Evolutionary conservation across 2,797 vertebrate genomes (phyloP), one percentile per base, ranked within the genome.

Genomic region (Carduelis carduelis): DNA sequence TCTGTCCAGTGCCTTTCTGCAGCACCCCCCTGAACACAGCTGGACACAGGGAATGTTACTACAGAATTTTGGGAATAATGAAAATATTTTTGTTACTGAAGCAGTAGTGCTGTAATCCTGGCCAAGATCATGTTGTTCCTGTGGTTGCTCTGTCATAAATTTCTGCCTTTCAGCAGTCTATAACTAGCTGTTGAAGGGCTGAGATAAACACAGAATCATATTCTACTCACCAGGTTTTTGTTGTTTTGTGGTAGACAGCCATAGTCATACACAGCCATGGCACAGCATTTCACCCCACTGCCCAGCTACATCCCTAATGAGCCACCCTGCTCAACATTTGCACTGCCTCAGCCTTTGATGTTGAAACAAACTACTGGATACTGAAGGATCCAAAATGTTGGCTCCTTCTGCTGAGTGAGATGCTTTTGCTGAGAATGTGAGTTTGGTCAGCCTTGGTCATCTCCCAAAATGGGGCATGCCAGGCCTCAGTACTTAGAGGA

Each of bases 401-500:
- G 35, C 6, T 43, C 5, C 21, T 77, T 49, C 47, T 70, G 20
- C 20, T 34, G 37, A 52, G 23, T 17, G 49, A 89, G 53, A 23
- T 18, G 3, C 6, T 78, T 26, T 22, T 89, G 32, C 34, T 83
- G 27, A 64, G 44, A 88, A 68, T 23, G 8, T 53, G 60, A 77
- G 12, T 52, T 83, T 11, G 6, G 41, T 46, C n/a, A 85, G 47
- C 21, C 15, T 69, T 47, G 35, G 8, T 49, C 9, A 46, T 27
- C 1, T 14, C 1, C 7, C 1, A 11, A 56, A 14, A 56, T 9
- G 18, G 11, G 34, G 1, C 14, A 20, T 57, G 12, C 26, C 28
- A 66, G 30, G 16, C 7, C 21, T 83, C 17, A 47, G 19, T 9
- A 26, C n/a, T 43, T 53, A 47, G 37, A 61, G 43, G 43, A 69